Base-by-base conservation (phyloP, 2,888 invertebrate genomes). In the Synanthedon formicaeformis region DNA sequence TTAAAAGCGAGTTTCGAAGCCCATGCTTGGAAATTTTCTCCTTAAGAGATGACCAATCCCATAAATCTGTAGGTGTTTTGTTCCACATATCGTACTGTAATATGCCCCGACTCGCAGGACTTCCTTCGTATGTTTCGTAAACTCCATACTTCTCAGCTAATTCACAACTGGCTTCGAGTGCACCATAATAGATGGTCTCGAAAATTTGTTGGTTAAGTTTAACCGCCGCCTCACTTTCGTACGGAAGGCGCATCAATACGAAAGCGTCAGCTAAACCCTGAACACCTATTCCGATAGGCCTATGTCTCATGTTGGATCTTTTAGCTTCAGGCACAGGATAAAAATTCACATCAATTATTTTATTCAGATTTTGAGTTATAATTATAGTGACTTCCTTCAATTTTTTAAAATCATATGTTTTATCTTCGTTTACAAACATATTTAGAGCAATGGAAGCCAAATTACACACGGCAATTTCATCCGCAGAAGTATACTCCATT, bases 31-130 rank as follows among this genome's bases (percentile, higher is more conserved):
- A 92, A 62, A 99, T 98, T 73, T 94, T 94, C 51, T 87, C 89
- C 78, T 96, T 96, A 14, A 99, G 86, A 6, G 71, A 83, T 1
- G 84, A 69, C 99, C 99, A 99, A 75, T 99, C 90, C 94, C 97
- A 97, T 4, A 96, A 88, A 62, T 93, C 88, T 1, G 96, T 93
- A 0, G 97, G 96, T 5, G 89, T 93, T 57, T 96, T 96, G 64
- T 92, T 83, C 99, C 99, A 99, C 98, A 99, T 97, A 64, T 99
- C 99, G 73, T 95, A 96, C 75, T 99, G 99, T 50, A 99, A 87
- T 62, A 97, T 94, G 52, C 98, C 99, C 88, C 96, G 93, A 78
- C 97, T 98, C 18, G 96, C 95, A 6, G 99, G 99, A 59, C 92
- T 92, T 5, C 98, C 99, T 63, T 90, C 81, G 67, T 98, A 99